Percentiles rank a stretch among this genome's conserved stretches.
Evolutionary conservation across 2,797 vertebrate species (phyloP).

Genomic region (Myotis findleyi): DNA sequence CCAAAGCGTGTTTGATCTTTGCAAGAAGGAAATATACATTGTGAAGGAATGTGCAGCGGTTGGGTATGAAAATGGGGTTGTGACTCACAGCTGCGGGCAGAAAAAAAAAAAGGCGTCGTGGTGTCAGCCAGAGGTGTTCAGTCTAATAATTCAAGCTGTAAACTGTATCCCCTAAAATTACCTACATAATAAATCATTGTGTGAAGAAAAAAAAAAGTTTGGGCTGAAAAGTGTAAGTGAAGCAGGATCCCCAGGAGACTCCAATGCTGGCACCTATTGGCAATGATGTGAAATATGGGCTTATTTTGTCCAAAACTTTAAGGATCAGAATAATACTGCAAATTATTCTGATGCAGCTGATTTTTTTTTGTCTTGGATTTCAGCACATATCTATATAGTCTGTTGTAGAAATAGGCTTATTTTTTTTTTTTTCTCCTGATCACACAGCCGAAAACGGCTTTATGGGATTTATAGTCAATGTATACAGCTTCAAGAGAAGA

Average conservation of each 20-base stretch:
- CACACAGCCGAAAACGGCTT: constrained; percentile 47
- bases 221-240: constrained; percentile 80
- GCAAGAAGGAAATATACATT: constrained; percentile 87
- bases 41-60: constrained; percentile 87
- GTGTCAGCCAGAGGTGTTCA: constrained; percentile 90
- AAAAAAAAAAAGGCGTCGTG: constrained; percentile 86
- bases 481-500: constrained; percentile 45
- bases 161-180: constrained; percentile 90
- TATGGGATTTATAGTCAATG: constrained; percentile 57
- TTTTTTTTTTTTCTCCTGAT: background rate
- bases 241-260: constrained; percentile 73
- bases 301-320: constrained; percentile 77
- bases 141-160: constrained; percentile 90
- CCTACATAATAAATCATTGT: constrained; percentile 87
- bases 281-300: constrained; percentile 78
- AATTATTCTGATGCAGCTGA: constrained; percentile 67
- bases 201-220: constrained; percentile 84
- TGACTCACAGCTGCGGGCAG: constrained; percentile 87
- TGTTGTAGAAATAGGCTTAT: constrained; percentile 32
- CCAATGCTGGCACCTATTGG: constrained; percentile 75
- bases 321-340: constrained; percentile 69
- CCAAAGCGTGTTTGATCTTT: constrained; percentile 87
- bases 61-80: constrained; percentile 86
- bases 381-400: constrained; percentile 5
- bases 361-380: background rate